Conservation (phyloP, 1,140 invertebrate species). For the Araneus ventricosus region DNA sequence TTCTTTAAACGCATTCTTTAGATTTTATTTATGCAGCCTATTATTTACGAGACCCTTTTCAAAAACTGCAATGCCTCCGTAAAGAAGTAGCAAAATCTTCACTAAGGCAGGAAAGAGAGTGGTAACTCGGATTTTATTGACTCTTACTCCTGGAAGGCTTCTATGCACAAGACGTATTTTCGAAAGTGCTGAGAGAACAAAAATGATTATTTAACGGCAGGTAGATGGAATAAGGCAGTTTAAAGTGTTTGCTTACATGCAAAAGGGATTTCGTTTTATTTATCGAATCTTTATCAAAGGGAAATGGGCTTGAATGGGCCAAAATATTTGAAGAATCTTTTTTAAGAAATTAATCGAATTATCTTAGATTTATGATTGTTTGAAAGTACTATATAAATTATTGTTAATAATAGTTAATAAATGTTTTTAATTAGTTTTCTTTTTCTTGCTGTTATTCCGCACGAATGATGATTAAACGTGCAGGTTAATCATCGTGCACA, state of each 20-base stretch:
- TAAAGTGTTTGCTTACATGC: neutral
- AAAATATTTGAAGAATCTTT: no score
- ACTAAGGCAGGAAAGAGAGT: neutral
- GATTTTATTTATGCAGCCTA: neutral
- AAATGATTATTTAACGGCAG: no score
- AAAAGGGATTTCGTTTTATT: neutral
- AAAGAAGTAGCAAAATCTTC: neutral
- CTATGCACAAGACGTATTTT: neutral
- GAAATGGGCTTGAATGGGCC: no score
- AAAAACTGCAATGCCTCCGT: neutral
- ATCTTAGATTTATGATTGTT: no score
- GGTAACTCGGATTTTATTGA: neutral
- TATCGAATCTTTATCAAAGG: no score
- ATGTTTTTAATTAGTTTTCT: no score
- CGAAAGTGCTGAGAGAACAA: neutral
- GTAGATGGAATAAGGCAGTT: neutral
- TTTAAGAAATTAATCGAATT: no score
- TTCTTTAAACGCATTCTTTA: neutral
- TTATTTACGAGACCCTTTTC: neutral
- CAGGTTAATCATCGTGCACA: no score
- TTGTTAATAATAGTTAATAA: no score
- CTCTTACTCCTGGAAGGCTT: neutral
- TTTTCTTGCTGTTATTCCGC: no score
- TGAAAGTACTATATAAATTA: no score
- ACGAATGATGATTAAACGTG: no score